Conservation (phyloP, 1,140 invertebrate genomes). For the Micrasema minimum region DNA sequence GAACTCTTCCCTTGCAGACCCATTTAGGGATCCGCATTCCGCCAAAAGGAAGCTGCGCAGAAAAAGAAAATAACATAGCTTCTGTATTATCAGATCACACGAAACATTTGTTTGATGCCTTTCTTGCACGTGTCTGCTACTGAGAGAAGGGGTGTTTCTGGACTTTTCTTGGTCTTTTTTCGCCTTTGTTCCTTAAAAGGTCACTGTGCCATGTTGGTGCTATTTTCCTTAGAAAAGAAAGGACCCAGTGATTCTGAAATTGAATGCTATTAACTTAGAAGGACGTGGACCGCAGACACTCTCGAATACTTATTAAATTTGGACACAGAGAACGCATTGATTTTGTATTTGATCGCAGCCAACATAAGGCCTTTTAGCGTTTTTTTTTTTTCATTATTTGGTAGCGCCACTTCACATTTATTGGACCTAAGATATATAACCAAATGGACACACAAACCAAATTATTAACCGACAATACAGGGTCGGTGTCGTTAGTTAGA, state of each 20-base stretch:
- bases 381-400: no score
- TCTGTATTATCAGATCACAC: constrained; percentile 5
- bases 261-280: constrained; percentile 16
- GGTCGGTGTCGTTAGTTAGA: no score
- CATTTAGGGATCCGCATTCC: background rate
- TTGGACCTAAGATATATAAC: no score
- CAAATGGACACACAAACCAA: no score
- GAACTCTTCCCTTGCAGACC: constrained; percentile 18
- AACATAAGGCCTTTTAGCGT: background rate
- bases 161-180: constrained; percentile 30
- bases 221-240: constrained; percentile 3
- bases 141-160: constrained; percentile 2
- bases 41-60: background rate
- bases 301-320: constrained; percentile 22
- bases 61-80: no score
- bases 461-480: no score
- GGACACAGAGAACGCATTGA: background rate
- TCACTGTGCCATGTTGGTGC: constrained; percentile 45
- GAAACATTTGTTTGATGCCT: constrained; percentile 13
- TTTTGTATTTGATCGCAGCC: constrained; percentile 10
- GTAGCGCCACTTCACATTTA: no score
- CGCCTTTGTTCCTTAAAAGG: constrained; percentile 49
- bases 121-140: constrained; percentile 13
- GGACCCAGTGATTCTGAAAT: constrained; percentile 27
- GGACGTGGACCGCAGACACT: constrained; percentile 15